phyloP scores from a whole-genome alignment of 2,888 invertebrate genomes.

The Cremastinae sp. region DNA sequence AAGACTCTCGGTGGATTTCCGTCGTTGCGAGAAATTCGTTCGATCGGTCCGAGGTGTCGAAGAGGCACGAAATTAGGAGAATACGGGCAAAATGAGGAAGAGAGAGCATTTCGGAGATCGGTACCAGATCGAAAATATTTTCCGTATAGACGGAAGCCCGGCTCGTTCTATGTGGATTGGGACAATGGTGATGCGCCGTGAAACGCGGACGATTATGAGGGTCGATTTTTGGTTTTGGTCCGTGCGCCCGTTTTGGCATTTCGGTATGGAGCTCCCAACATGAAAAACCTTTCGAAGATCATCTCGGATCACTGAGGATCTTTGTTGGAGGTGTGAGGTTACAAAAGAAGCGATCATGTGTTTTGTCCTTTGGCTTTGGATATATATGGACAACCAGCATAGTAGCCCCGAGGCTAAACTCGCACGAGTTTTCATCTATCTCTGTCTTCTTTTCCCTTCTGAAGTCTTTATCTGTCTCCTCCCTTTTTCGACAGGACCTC shows the following conservation, averaged over 20 bases:
- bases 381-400: constrained; percentile 11
- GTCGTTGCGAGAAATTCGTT: constrained; percentile 14
- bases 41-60: constrained; percentile 15
- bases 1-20: constrained; percentile 62
- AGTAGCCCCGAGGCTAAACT: constrained; percentile 35
- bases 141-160: background rate
- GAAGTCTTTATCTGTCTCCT: background rate
- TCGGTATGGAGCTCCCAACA: constrained; percentile 64
- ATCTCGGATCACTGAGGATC: constrained; percentile 65
- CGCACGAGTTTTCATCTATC: constrained; percentile 42
- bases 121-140: constrained; percentile 41
- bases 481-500: constrained; percentile 60
- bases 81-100: constrained; percentile 22
- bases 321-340: constrained; percentile 78
- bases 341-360: constrained; percentile 76
- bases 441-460: constrained; percentile 17
- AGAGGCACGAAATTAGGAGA: constrained; percentile 22
- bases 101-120: constrained; percentile 32
- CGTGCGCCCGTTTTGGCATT: constrained; percentile 63
- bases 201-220: constrained; percentile 74
- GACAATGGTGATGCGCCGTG: constrained; percentile 64
- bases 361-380: constrained; percentile 69
- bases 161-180: background rate
- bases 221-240: constrained; percentile 51
- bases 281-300: constrained; percentile 67